Conservation (phyloP, 2,797 vertebrate genomes). For the Xenentodon cancila region DNA sequence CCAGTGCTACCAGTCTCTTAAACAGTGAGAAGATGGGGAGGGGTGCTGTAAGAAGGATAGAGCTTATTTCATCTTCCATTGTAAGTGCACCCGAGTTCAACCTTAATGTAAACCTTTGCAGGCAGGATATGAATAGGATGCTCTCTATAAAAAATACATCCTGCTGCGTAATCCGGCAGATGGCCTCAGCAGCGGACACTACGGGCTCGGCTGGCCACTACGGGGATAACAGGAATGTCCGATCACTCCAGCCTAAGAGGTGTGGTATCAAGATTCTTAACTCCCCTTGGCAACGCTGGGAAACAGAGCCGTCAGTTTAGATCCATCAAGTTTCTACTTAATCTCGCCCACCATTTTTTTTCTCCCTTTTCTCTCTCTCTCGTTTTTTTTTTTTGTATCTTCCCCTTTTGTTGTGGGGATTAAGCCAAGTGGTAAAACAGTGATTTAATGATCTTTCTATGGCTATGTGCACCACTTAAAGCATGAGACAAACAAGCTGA, state of each 20-base stretch:
- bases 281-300: slow-evolving; percentile 80
- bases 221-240: slow-evolving; percentile 66
- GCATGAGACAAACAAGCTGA: slow-evolving; percentile 80
- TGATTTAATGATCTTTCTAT: slow-evolving; percentile 88
- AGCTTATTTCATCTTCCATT: slow-evolving; percentile 81
- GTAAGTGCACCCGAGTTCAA: slow-evolving; percentile 87
- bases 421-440: slow-evolving; percentile 87
- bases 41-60: slow-evolving; percentile 77
- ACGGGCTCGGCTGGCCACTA: slow-evolving; percentile 62
- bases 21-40: slow-evolving; percentile 78
- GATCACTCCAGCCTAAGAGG: slow-evolving; percentile 65
- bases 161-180: slow-evolving; percentile 84
- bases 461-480: slow-evolving; percentile 82
- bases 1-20: slow-evolving; percentile 68
- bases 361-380: slow-evolving; percentile 61
- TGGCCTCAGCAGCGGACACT: slow-evolving; percentile 76
- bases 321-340: slow-evolving; percentile 84
- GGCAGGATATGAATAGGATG: slow-evolving; percentile 83
- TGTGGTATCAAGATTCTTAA: slow-evolving; percentile 71
- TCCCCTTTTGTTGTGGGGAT: slow-evolving; percentile 80
- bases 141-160: slow-evolving; percentile 79
- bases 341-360: slow-evolving; percentile 73
- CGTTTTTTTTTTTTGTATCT: slow-evolving; percentile 70
- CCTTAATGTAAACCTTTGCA: slow-evolving; percentile 85
- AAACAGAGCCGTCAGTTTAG: slow-evolving; percentile 84